Percentiles rank a stretch among this genome's conserved stretches.
Evolutionary conservation across 2,797 vertebrate genomes (phyloP).

Genomic region (Phataginus tricuspis): DNA sequence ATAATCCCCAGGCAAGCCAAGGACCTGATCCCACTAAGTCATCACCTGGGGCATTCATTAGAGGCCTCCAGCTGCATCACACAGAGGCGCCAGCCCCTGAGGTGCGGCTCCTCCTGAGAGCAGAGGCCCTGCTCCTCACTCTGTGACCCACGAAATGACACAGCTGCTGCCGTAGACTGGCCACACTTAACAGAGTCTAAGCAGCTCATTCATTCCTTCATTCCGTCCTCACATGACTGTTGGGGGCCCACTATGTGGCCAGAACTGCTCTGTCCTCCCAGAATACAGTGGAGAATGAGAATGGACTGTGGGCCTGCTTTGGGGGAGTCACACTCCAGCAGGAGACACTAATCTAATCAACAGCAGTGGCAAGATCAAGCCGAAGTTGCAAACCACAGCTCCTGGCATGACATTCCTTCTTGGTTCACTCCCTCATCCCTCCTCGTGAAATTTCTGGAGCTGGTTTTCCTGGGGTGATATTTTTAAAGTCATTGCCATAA

Average conservation of each 20-base stretch:
- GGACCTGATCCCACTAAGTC: conserved; percentile 58
- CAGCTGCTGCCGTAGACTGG: neutral
- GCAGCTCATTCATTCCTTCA: neutral
- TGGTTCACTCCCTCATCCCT: neutral
- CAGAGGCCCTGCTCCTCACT: neutral
- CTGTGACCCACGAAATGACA: neutral
- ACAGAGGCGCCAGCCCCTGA: neutral
- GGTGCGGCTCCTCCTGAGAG: conserved; percentile 23
- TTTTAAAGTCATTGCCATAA: conserved; percentile 39
- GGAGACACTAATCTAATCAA: no score
- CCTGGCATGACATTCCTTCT: neutral
- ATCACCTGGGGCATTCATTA: conserved; percentile 73
- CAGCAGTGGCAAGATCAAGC: neutral
- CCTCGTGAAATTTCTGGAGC: conserved; percentile 35
- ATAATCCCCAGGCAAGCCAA: conserved; percentile 59
- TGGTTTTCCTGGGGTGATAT: neutral
- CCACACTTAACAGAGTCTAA: neutral
- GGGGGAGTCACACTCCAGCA: fast-evolving
- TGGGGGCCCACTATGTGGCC: neutral
- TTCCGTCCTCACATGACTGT: neutral
- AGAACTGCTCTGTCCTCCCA: neutral
- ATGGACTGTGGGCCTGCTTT: neutral
- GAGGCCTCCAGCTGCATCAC: conserved; percentile 42
- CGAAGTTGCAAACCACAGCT: neutral
- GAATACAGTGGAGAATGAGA: neutral